Conservation (phyloP, 2,113 vertebrate species). For the Nasalis larvatus region DNA sequence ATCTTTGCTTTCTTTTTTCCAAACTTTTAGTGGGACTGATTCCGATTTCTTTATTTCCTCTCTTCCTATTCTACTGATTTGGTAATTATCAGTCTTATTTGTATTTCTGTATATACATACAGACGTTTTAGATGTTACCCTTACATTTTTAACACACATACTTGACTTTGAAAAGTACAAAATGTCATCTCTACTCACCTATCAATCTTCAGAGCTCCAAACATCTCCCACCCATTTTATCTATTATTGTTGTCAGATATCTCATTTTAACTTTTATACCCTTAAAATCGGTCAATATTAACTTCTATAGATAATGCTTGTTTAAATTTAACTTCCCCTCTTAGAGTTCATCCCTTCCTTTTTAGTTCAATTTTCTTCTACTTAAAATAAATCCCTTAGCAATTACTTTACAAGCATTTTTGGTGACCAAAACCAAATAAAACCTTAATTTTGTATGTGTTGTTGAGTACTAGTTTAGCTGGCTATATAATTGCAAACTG, state of each 20-base stretch:
- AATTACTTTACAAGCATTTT: neutral
- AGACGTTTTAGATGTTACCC: neutral
- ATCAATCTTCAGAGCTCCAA: neutral
- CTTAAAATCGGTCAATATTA: neutral
- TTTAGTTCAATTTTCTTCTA: constrained; percentile 14
- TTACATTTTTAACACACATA: constrained; percentile 7
- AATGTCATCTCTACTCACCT: neutral
- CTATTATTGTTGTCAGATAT: neutral
- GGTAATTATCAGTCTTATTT: neutral
- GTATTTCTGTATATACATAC: neutral
- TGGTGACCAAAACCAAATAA: neutral
- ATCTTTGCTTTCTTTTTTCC: neutral
- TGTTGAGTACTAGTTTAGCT: neutral
- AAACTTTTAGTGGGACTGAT: neutral
- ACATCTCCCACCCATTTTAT: neutral
- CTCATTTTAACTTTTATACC: neutral
- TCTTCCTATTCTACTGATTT: neutral
- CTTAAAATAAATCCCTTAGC: constrained; percentile 27
- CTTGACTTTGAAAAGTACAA: constrained; percentile 2
- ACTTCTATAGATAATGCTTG: neutral
- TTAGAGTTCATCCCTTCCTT: neutral
- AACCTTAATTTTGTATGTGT: neutral
- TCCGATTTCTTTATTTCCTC: neutral
- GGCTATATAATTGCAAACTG: neutral
- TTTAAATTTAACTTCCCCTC: neutral